phyloP scores from a whole-genome alignment of 1,140 invertebrate genomes.

The Meloidogyne chitwoodi region DNA sequence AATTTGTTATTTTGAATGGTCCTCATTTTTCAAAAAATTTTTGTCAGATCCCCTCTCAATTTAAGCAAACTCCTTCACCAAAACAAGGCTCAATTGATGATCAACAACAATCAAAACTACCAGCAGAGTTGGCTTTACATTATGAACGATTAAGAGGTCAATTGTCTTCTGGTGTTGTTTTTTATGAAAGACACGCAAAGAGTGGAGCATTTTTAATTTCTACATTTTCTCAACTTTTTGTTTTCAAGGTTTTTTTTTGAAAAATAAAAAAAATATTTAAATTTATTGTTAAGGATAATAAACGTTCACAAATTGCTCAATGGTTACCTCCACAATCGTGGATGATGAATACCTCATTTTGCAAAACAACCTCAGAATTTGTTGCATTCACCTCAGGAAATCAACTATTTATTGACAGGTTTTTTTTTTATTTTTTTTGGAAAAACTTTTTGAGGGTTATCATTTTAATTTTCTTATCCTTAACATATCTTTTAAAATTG shows the following conservation, averaged over 20 bases:
- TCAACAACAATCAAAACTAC: conserved; percentile 6
- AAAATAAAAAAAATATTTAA: conserved; percentile 20
- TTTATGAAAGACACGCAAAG: conserved; percentile 13
- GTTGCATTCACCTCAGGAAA: conserved; percentile 36
- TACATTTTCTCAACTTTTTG: conserved; percentile 13
- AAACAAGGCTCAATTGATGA: not conserved
- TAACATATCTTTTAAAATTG: too few relatives aligned
- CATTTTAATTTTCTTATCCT: too few relatives aligned
- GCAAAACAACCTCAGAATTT: conserved; percentile 29
- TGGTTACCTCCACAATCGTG: conserved; percentile 21
- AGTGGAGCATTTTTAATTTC: conserved; percentile 11
- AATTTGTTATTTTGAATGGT: too few relatives aligned
- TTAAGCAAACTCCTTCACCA: not conserved
- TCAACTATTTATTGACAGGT: conserved; percentile 45
- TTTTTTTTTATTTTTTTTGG: not conserved
- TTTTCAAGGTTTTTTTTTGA: not conserved
- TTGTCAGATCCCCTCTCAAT: too few relatives aligned
- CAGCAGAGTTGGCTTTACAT: conserved; percentile 32
- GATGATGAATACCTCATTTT: conserved; percentile 39
- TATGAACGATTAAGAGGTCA: conserved; percentile 43
- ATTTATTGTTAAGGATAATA: conserved; percentile 32
- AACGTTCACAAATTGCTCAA: conserved; percentile 21
- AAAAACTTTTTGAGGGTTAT: too few relatives aligned
- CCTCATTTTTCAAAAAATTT: too few relatives aligned
- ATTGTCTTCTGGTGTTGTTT: conserved; percentile 22